Percentiles rank a stretch among this genome's conserved stretches.
These are phyloP conservation scores for Polia nebulosa DNA, from an alignment of 2,888 invertebrate genomes.

Conservation along the genomic window DNA sequence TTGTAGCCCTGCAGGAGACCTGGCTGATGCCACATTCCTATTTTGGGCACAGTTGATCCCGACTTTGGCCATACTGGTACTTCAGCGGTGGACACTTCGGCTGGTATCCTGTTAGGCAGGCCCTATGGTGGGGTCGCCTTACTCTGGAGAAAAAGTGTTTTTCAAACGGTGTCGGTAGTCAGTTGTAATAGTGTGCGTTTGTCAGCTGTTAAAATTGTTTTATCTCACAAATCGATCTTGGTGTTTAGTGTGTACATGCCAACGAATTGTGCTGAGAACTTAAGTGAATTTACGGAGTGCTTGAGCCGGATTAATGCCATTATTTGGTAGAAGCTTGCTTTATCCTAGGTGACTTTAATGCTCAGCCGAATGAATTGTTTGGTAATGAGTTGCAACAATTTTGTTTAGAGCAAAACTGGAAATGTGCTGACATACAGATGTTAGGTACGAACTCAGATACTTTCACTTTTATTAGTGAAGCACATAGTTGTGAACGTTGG, in stretches of 20 bases:
- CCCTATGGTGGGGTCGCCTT: not conserved
- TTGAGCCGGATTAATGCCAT: too few species aligned
- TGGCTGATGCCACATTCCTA: not conserved
- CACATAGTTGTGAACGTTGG: too few species aligned
- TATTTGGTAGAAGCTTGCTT: too few species aligned
- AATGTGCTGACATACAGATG: too few species aligned
- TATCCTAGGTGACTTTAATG: too few species aligned
- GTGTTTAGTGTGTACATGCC: too few species aligned
- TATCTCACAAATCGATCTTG: not conserved
- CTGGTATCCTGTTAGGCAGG: not conserved
- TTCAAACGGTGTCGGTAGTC: slow-evolving; percentile 1
- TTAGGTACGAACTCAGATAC: too few species aligned
- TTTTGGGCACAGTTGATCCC: not conserved
- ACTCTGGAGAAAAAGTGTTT: not conserved
- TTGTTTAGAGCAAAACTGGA: not conserved
- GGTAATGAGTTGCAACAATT: slow-evolving; percentile 1
- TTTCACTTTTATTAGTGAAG: too few species aligned
- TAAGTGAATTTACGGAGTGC: too few species aligned
- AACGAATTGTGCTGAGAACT: too few species aligned
- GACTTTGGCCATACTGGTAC: not conserved
- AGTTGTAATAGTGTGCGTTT: not conserved
- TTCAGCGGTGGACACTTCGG: not conserved
- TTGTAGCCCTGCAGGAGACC: not conserved
- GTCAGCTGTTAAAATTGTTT: not conserved
- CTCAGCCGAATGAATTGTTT: not conserved